phyloP scores from a whole-genome alignment of 2,797 vertebrate species.

The Lerista edwardsae region DNA sequence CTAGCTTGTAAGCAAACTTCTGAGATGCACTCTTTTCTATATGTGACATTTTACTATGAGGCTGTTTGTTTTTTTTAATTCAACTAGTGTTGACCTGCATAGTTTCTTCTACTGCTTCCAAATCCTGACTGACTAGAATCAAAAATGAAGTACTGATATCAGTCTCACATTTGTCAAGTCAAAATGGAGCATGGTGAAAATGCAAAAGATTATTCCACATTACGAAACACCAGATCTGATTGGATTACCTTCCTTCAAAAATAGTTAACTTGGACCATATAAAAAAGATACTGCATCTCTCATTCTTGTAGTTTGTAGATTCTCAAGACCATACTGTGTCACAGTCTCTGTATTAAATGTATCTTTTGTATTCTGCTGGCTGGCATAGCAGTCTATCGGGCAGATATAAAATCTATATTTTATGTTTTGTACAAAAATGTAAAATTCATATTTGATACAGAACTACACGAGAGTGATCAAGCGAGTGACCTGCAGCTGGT shows the following conservation, averaged over 20 bases:
- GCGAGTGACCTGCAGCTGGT: slow-evolving; percentile 60
- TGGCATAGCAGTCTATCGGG: slow-evolving; percentile 61
- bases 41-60: slow-evolving; percentile 64
- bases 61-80: slow-evolving; percentile 12
- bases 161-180: slow-evolving; percentile 63
- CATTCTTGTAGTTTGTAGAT: slow-evolving; percentile 75
- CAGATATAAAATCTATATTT: slow-evolving; percentile 64
- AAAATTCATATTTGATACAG: slow-evolving; percentile 65
- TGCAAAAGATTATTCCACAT: slow-evolving; percentile 48
- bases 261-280: slow-evolving; percentile 68
- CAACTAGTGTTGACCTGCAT: slow-evolving; percentile 58
- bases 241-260: slow-evolving; percentile 62
- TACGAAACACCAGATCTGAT: slow-evolving; percentile 54
- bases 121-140: slow-evolving; percentile 60
- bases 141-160: slow-evolving; percentile 59
- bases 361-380: slow-evolving; percentile 73
- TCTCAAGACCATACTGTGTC: slow-evolving; percentile 76
- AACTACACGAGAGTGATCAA: slow-evolving; percentile 56
- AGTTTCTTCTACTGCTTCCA: slow-evolving; percentile 55
- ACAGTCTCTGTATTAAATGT: slow-evolving; percentile 75
- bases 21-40: slow-evolving; percentile 82
- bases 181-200: slow-evolving; percentile 59
- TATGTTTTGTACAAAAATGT: slow-evolving; percentile 68
- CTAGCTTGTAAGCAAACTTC: slow-evolving; percentile 79
- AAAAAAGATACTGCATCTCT: slow-evolving; percentile 82